A percentile compares a stretch with the other conserved stretches of the same genome.
Conservation (phyloP, 2,888 invertebrate species). For the Cantharis rustica region DNA sequence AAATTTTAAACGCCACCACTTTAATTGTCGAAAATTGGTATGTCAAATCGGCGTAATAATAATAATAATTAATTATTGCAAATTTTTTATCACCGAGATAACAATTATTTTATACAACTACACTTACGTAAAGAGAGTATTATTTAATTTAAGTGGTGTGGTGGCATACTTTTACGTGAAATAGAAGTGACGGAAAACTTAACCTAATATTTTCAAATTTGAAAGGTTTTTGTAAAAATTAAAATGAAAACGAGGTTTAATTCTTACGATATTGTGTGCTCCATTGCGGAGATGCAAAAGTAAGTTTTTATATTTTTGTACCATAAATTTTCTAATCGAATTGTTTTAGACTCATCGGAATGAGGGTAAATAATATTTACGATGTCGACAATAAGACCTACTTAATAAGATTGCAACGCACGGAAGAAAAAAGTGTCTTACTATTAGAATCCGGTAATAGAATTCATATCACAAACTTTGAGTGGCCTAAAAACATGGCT, state of each 20-base stretch:
- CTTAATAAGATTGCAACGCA: conserved; percentile 82
- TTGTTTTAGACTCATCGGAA: conserved; percentile 74
- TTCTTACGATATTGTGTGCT: conserved; percentile 90
- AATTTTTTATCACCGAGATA: background rate
- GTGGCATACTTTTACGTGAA: background rate
- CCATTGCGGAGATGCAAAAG: conserved; percentile 85
- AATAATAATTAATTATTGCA: background rate
- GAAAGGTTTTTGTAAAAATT: background rate
- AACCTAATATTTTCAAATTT: background rate
- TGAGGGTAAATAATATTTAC: conserved; percentile 96
- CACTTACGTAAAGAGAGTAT: background rate
- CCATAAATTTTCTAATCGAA: background rate
- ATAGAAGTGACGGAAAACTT: background rate
- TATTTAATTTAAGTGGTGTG: background rate
- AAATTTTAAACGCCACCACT: background rate
- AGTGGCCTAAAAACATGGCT: conserved; percentile 97
- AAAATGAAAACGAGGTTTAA: conserved; percentile 93
- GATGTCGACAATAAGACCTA: conserved; percentile 97
- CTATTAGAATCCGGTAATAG: conserved; percentile 93
- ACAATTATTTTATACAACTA: background rate
- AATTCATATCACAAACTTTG: conserved; percentile 93
- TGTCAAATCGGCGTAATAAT: background rate
- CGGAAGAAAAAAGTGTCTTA: conserved; percentile 85
- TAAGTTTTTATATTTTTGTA: conserved; percentile 53
- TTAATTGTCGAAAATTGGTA: background rate